phyloP scores from a whole-genome alignment of 2,888 invertebrate genomes.

The Xylota sylvarum region DNA sequence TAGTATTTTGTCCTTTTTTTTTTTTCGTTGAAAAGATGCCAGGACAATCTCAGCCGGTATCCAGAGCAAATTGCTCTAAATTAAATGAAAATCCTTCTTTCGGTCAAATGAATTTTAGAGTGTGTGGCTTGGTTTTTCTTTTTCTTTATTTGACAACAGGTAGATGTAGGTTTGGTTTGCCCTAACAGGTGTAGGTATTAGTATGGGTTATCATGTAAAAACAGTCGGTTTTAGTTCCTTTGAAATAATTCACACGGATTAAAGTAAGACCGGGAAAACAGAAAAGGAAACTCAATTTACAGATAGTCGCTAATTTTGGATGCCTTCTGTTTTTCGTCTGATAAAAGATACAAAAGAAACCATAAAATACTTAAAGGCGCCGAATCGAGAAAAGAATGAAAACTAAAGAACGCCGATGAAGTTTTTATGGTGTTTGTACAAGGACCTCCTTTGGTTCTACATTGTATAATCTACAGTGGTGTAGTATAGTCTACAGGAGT shows the following conservation, averaged over 20 bases:
- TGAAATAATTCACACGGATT: constrained; percentile 33
- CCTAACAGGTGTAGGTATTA: constrained; percentile 46
- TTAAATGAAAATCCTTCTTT: constrained; percentile 56
- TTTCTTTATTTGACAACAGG: constrained; percentile 34
- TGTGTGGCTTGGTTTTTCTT: no score
- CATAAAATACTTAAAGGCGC: constrained; percentile 22
- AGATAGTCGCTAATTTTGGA: constrained; percentile 21
- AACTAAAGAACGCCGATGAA: constrained; percentile 1
- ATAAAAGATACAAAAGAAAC: constrained; percentile 5
- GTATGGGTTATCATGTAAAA: neutral
- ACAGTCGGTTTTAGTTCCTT: constrained; percentile 33
- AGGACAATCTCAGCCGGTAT: constrained; percentile 36
- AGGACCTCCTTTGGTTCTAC: neutral
- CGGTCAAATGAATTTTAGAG: constrained; percentile 25
- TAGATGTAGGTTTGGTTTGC: neutral
- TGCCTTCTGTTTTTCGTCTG: constrained; percentile 31
- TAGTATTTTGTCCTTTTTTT: constrained; percentile 44
- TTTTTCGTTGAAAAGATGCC: neutral
- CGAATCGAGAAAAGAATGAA: constrained; percentile 9
- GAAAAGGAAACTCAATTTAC: neutral
- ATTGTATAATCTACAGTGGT: no score
- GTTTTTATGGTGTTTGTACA: constrained; percentile 34
- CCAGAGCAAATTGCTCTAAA: constrained; percentile 50
- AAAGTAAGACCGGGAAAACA: neutral
- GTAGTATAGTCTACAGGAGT: neutral